Base-by-base conservation (phyloP, 2,888 invertebrate genomes). In the Coecobrya sp. region DNA sequence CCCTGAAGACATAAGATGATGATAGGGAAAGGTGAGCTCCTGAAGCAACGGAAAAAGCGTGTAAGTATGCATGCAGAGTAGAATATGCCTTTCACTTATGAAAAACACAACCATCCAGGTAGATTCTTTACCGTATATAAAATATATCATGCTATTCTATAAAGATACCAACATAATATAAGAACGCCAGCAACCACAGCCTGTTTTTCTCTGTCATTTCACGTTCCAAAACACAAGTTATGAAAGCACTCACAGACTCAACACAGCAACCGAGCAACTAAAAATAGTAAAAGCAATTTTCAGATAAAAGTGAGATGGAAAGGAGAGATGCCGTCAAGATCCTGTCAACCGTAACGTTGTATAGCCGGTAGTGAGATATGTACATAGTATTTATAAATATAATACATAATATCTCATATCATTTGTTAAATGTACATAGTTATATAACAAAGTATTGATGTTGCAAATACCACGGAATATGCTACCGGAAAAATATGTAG, bases 251-350 rank as follows among this genome's bases (percentile, higher is more conserved):
- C 45, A 10, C 73, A 25, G 30, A 27, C 52, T 70, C 70, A 70
- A 70, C 86, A 70, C n/a, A 42, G 5, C 36, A 70, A 1, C 22
- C 62, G 27, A 65, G 19, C 10, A 65, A n/a, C 25, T 13, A 73
- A 73, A 36, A 70, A 55, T 16, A 55, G 55, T n/a, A n/a, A 81
- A 88, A 88, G 81, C 88, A 88, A 88, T 88, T 88, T 81, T 88
- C 42, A 62, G 73, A 87, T 55, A 87, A 87, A 87, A 86, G 30
- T 36, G 16, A 62, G 76, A 76, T 87, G 62, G 59, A 42, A 76
- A 59, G 30, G 81, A 55, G 22, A 19, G 10, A 88, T 45, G 81
- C 88, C 68, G 68, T 88, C 88, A 88, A 65, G 81, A 45, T 45
- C 65, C 81, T 81, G 88, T 88, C 88, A 88, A 68, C 79, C 65